phyloP scores from a whole-genome alignment of 2,888 invertebrate genomes.

The Sylvicola cinctus region DNA sequence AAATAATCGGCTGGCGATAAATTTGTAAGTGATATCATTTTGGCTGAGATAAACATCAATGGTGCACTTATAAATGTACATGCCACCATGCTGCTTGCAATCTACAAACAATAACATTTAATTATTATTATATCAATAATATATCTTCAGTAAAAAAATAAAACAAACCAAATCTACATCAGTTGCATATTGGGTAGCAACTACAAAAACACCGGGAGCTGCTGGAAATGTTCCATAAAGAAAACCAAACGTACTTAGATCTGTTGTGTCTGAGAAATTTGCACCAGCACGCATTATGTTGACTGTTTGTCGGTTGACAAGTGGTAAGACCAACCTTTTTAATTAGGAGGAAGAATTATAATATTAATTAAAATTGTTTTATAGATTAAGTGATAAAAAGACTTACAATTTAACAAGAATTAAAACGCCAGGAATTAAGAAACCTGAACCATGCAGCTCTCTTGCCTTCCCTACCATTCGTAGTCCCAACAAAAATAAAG shows the following conservation, averaged over 20 bases:
- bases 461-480: conserved; percentile 83
- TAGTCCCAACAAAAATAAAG: conserved; percentile 74
- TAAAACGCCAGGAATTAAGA: conserved; percentile 67
- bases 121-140: not conserved
- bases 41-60: conserved; percentile 85
- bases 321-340: conserved; percentile 51
- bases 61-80: conserved; percentile 90
- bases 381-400: conserved; percentile 4
- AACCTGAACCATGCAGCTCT: conserved; percentile 51
- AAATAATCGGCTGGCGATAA: conserved; percentile 49
- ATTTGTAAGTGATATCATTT: conserved; percentile 67
- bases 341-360: not conserved
- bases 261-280: conserved; percentile 52
- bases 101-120: not conserved
- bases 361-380: not conserved
- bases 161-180: conserved; percentile 53
- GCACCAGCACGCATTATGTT: conserved; percentile 48
- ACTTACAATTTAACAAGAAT: conserved; percentile 77
- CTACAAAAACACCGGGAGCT: conserved; percentile 90
- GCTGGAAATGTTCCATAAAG: conserved; percentile 90
- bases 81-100: conserved; percentile 79
- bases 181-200: conserved; percentile 68
- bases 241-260: conserved; percentile 82
- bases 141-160: conserved; percentile 1
- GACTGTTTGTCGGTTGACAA: conserved; percentile 71